Percentiles rank a stretch among this genome's conserved stretches.
phyloP scores from a whole-genome alignment of 2,113 vertebrate genomes.

The Ivindomyrus marchei region DNA sequence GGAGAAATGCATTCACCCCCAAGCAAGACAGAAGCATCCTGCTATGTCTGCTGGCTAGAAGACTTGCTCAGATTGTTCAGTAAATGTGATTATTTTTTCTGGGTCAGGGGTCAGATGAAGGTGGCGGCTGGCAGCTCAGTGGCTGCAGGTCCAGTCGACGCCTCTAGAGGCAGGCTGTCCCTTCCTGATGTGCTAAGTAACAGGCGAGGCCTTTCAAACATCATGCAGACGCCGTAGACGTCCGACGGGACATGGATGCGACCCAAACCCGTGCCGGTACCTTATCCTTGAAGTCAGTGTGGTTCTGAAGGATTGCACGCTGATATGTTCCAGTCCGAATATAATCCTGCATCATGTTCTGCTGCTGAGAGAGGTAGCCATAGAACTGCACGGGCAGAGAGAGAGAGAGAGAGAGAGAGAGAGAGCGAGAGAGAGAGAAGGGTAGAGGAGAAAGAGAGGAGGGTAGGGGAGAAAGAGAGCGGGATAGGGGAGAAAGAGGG shows the following conservation, averaged over 20 bases:
- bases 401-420: neutral
- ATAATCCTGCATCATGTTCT: constrained; percentile 99
- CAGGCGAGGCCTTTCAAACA: neutral
- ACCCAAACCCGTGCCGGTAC: constrained; percentile 41
- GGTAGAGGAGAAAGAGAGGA: neutral
- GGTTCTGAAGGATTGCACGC: constrained; percentile 91
- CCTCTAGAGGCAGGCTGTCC: neutral
- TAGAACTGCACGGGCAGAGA: constrained; percentile 72
- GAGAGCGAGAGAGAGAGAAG: neutral
- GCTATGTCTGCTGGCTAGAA: neutral
- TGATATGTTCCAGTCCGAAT: constrained; percentile 95
- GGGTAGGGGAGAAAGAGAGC: neutral
- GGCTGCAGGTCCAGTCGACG: neutral
- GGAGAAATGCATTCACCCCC: too few relatives aligned
- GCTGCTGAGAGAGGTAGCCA: constrained; percentile 97
- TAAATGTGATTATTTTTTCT: neutral
- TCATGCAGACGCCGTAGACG: neutral
- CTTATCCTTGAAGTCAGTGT: constrained; percentile 94
- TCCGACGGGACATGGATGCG: neutral
- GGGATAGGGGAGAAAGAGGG: neutral
- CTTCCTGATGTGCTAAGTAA: neutral
- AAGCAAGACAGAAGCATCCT: neutral
- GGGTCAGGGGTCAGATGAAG: neutral
- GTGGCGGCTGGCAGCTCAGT: neutral
- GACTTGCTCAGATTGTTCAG: neutral